Conservation (phyloP, 2,113 vertebrate genomes). For the Thalassarche chlororhynchos region DNA sequence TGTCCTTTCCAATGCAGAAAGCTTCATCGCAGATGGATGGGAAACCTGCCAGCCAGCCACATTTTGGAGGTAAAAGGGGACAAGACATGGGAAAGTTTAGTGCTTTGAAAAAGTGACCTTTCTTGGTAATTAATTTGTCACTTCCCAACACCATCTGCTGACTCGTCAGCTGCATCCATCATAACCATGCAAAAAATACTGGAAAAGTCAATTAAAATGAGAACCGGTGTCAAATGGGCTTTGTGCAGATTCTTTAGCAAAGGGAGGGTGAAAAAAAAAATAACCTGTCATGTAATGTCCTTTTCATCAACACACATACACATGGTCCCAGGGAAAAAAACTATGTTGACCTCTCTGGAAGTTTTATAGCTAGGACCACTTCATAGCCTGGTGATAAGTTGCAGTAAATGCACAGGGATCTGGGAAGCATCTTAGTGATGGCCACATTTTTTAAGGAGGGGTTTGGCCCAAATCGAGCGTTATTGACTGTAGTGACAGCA, state of each 20-base stretch:
- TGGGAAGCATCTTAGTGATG: background rate
- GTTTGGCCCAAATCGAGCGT: background rate
- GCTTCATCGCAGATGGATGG: background rate
- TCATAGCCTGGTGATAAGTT: background rate
- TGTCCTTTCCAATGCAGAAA: background rate
- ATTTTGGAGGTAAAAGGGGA: constrained; percentile 24
- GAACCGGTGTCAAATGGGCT: background rate
- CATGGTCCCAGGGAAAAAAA: background rate
- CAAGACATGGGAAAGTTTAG: constrained; percentile 21
- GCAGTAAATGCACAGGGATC: background rate
- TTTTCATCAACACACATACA: background rate
- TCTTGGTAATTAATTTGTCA: constrained; percentile 61
- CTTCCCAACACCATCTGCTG: constrained; percentile 64
- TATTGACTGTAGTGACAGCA: background rate
- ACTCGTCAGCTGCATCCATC: constrained; percentile 60
- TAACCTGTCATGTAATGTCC: background rate
- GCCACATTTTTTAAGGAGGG: background rate
- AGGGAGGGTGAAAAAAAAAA: rapidly evolving
- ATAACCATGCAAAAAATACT: background rate
- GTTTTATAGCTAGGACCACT: background rate
- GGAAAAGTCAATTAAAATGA: constrained; percentile 43
- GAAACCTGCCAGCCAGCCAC: constrained; percentile 5
- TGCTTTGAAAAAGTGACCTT: constrained; percentile 66
- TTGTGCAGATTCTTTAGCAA: background rate
- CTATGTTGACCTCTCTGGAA: background rate